A percentile compares a stretch with the other conserved stretches of the same genome.
Evolutionary conservation across 2,113 vertebrate species (phyloP).

Genomic region (Regulus satrapa): DNA sequence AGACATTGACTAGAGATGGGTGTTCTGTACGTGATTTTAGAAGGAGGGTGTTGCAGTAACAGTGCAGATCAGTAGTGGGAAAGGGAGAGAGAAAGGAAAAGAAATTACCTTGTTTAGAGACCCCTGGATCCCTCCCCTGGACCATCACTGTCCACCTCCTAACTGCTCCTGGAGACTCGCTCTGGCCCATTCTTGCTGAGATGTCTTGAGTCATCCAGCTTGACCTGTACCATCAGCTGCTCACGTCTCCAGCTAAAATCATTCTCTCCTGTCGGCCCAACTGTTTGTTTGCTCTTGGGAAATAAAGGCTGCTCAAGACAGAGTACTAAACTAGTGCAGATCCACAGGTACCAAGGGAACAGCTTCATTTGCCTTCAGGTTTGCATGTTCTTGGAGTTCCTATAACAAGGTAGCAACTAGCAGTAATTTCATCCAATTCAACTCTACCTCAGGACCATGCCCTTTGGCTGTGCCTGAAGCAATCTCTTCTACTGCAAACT

Average conservation of each 20-base stretch:
- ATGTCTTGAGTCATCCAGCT: not conserved
- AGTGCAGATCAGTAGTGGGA: not conserved
- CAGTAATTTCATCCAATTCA: not conserved
- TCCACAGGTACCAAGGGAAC: not conserved
- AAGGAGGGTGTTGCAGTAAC: not conserved
- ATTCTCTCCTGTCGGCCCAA: not conserved
- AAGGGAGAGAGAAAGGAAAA: not conserved
- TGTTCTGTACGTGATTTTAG: fast-evolving
- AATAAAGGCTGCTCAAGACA: not conserved
- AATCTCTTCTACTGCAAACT: not conserved
- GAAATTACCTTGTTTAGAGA: not conserved
- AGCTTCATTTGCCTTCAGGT: not conserved
- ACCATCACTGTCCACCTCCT: not conserved
- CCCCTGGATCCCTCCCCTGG: not conserved
- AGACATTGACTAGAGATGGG: not conserved
- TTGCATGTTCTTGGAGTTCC: not conserved
- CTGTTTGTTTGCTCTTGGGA: not conserved
- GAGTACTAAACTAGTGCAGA: not conserved
- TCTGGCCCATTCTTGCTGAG: not conserved
- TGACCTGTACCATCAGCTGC: conserved; percentile 42
- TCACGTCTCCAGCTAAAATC: conserved; percentile 40
- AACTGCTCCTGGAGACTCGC: not conserved
- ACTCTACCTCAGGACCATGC: not conserved
- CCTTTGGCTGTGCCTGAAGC: not conserved
- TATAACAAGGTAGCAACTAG: not conserved